A percentile compares a stretch with the other conserved stretches of the same genome.
phyloP scores from a whole-genome alignment of 2,113 vertebrate species.

The Pavo muticus region DNA sequence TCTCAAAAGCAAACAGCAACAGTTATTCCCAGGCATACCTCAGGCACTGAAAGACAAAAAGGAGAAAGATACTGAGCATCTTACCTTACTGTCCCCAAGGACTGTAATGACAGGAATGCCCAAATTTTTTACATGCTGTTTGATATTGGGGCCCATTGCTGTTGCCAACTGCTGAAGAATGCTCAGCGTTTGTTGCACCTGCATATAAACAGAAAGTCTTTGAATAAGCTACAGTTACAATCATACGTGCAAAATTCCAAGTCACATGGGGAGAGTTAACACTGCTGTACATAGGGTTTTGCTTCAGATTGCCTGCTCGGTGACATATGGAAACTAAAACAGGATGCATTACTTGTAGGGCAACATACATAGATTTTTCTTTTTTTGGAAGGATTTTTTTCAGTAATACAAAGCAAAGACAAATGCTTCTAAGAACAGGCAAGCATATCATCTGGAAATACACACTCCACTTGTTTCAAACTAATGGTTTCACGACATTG shows the following conservation, averaged over 20 bases:
- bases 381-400: neutral
- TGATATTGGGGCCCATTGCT: slow-evolving; percentile 93
- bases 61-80: neutral
- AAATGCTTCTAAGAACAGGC: neutral
- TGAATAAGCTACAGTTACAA: neutral
- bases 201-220: slow-evolving; percentile 13
- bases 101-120: slow-evolving; percentile 92
- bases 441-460: neutral
- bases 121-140: slow-evolving; percentile 91
- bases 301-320: neutral
- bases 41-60: fast-evolving
- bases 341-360: no score
- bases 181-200: slow-evolving; percentile 94
- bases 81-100: slow-evolving; percentile 97
- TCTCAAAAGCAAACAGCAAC: neutral
- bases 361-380: neutral
- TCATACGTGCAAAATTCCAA: neutral
- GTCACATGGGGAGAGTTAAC: neutral
- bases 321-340: no score
- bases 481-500: neutral
- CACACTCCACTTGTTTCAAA: neutral
- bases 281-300: neutral
- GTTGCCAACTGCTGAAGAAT: slow-evolving; percentile 93
- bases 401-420: neutral
- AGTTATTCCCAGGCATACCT: neutral